Evolutionary conservation across 2,113 vertebrate genomes (phyloP).

Genomic region (Megaceryle maxima): DNA sequence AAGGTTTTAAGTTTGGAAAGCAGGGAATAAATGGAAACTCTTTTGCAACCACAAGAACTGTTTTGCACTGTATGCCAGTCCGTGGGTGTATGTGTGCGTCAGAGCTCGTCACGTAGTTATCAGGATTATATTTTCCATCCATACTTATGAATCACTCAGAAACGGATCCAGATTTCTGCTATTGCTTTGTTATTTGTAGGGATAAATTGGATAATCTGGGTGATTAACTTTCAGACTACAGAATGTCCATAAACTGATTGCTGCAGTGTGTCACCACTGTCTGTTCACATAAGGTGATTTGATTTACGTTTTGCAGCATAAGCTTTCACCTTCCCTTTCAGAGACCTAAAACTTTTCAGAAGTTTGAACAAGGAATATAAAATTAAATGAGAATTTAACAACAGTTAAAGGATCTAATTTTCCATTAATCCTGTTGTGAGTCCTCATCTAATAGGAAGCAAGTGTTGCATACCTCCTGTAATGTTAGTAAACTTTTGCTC

Average conservation of each 20-base stretch:
- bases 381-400: neutral
- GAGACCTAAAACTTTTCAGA: neutral
- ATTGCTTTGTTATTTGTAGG: constrained; percentile 31
- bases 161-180: constrained; percentile 2
- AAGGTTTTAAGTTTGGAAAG: neutral
- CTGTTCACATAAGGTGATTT: neutral
- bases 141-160: constrained; percentile 46
- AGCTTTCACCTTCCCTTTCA: neutral
- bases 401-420: neutral
- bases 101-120: constrained; percentile 34
- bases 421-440: neutral
- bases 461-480: neutral
- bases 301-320: neutral
- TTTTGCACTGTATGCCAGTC: neutral
- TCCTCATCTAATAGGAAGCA: neutral
- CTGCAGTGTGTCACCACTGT: neutral
- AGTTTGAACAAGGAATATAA: neutral
- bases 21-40: neutral
- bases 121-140: constrained; percentile 34
- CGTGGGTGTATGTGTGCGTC: constrained; percentile 43
- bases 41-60: constrained; percentile 33
- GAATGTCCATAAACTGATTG: neutral
- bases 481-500: neutral
- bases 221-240: constrained; percentile 5
- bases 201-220: constrained; percentile 12